These are phyloP conservation scores for Oligia latruncula DNA, from an alignment of 2,888 invertebrate genomes.

Conservation along the genomic window DNA sequence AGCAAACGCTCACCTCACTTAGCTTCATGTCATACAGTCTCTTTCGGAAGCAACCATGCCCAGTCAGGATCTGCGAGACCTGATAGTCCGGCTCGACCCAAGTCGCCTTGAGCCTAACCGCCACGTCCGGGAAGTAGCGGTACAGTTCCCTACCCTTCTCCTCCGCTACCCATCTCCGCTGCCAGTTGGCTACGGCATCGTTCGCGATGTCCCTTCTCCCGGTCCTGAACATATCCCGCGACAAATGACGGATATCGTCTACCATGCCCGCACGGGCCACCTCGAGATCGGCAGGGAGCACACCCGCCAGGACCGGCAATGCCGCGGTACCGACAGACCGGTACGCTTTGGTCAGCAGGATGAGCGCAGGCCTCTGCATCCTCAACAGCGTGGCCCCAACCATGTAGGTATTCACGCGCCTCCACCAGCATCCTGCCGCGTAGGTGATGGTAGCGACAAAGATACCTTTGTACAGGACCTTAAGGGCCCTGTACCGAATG, in stretches of 20 bases:
- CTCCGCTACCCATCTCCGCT: slow-evolving; percentile 49
- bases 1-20: too few relatives aligned
- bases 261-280: not conserved
- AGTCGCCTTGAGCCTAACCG: not conserved
- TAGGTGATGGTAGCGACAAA: not conserved
- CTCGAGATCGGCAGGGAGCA: slow-evolving; percentile 54
- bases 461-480: slow-evolving; percentile 23
- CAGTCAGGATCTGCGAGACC: not conserved
- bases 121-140: slow-evolving; percentile 36
- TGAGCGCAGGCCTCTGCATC: slow-evolving; percentile 9
- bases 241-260: not conserved
- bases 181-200: slow-evolving; percentile 42
- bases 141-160: slow-evolving; percentile 37
- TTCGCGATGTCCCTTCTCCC: not conserved
- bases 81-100: too few relatives aligned
- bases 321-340: slow-evolving; percentile 41
- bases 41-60: too few relatives aligned
- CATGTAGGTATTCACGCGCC: too few relatives aligned
- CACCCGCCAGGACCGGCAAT: slow-evolving; percentile 41
- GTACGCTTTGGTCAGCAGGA: slow-evolving; percentile 48
- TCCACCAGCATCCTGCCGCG: too few relatives aligned
- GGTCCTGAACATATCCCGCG: not conserved
- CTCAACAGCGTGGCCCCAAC: not conserved
- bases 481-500: slow-evolving; percentile 23
- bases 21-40: too few relatives aligned